phyloP scores from a whole-genome alignment of 2,888 invertebrate genomes.

The Allacma fusca region DNA sequence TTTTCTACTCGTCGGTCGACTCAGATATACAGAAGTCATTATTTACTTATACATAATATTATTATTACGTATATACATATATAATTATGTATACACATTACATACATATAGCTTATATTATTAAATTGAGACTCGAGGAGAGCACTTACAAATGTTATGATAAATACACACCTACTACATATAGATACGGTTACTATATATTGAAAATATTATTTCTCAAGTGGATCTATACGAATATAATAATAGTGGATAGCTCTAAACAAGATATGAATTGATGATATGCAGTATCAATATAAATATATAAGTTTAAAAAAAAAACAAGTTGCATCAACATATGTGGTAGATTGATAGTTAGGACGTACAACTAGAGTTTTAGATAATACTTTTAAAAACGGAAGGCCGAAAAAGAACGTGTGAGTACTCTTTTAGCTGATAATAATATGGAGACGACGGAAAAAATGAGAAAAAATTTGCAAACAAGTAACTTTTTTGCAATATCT shows the following conservation, averaged over 20 bases:
- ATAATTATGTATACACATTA: background rate
- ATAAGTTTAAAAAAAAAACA: constrained; percentile 9
- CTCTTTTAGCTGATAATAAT: constrained; percentile 14
- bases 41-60: background rate
- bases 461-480: constrained; percentile 44
- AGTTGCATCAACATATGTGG: constrained; percentile 10
- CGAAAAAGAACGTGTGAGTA: constrained; percentile 30
- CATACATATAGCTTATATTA: background rate
- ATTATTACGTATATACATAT: no score
- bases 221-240: background rate
- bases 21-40: background rate
- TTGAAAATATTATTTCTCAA: constrained; percentile 20
- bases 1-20: constrained; percentile 3
- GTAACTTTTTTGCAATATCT: constrained; percentile 45
- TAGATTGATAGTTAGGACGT: background rate
- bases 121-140: constrained; percentile 23
- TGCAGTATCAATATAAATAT: constrained; percentile 7
- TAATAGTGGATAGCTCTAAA: no score
- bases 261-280: background rate
- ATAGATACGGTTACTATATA: background rate
- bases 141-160: constrained; percentile 34
- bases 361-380: constrained; percentile 1
- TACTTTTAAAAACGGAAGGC: background rate
- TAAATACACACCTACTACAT: constrained; percentile 18
- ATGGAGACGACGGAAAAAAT: constrained; percentile 18